phyloP scores from a whole-genome alignment of 1,140 invertebrate species.

The Ips nitidus region DNA sequence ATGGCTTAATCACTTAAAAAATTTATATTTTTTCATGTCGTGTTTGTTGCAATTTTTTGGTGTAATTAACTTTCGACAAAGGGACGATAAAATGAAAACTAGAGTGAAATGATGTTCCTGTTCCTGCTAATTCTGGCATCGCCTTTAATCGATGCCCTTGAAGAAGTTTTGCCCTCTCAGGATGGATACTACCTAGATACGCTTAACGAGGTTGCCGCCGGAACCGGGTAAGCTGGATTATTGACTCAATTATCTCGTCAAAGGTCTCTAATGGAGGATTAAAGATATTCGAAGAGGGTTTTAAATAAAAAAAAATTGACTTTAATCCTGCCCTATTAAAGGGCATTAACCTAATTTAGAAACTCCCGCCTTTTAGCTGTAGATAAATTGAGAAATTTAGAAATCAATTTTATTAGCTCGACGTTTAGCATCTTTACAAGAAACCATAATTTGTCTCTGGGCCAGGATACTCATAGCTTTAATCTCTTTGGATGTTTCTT shows the following conservation, averaged over 20 bases:
- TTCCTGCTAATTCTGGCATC: neutral
- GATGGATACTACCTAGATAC: conserved; percentile 33
- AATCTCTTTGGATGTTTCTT: conserved; percentile 4
- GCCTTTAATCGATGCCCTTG: neutral
- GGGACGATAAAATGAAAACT: neutral
- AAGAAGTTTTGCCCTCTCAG: conserved; percentile 18
- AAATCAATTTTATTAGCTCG: neutral
- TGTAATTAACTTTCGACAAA: neutral
- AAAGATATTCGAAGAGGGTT: neutral
- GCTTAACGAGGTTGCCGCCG: conserved; percentile 31
- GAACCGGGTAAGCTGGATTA: conserved; percentile 25
- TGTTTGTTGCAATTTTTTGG: neutral
- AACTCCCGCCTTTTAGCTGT: too few relatives aligned
- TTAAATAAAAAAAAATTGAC: conserved; percentile 6
- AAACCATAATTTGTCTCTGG: conserved; percentile 16
- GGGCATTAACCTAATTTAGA: too few relatives aligned
- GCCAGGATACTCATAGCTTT: conserved; percentile 3
- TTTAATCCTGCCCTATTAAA: too few relatives aligned
- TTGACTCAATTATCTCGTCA: conserved; percentile 21
- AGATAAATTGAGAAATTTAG: too few relatives aligned
- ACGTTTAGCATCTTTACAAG: conserved; percentile 25
- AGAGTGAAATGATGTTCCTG: neutral
- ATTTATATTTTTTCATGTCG: neutral
- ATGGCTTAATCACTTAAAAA: neutral
- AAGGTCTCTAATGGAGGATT: conserved; percentile 16